Evolutionary conservation across 2,888 invertebrate species (phyloP), one percentile per base, ranked within the genome.

Genomic region (Lamellibrachia columna): DNA sequence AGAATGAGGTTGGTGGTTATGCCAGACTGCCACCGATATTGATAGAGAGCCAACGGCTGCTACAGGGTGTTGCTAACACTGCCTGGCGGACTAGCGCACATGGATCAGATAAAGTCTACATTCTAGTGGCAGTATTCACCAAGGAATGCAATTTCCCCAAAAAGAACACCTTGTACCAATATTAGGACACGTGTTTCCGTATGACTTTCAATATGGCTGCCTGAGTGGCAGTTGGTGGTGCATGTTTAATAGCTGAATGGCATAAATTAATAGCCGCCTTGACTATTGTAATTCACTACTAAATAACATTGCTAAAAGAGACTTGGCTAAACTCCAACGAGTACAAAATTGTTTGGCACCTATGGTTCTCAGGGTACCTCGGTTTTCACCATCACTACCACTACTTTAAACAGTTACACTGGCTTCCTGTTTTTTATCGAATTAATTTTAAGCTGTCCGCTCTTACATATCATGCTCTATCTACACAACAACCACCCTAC

Each of bases 161-260:
- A 75, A 75, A 75, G 75, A 75, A 75, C 75, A 75, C 75, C 75
- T 75, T 75, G 75, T 75, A 75, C 75, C n/a, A 11, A 22, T 75
- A 75, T 75, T 22, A 15, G 6, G 75, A 75, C 75, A 75, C 75
- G n/a, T 22, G 15, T 75, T 75, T 22, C 75, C 11, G 15, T 11
- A 22, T 75, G 75, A 75, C 22, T 75, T 75, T 22, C n/a, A 75
- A 22, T 22, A 75, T 75, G 75, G 75, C n/a, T 11, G 75, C 22
- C 75, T 75, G 60, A 22, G 11, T 11, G 11, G 60, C 11, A 9
- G 60, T 15, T 60, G 75, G 22, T 22, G 22, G 1, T 22, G 22
- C 22, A 75, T 6, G 75, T 15, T 75, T 6, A 11, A 22, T 15
- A 75, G n/a, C 15, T 75, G 22, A 75, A 75, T 4, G n/a, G 3